phyloP scores from a whole-genome alignment of 2,797 vertebrate species.

The Anas flavirostris region DNA sequence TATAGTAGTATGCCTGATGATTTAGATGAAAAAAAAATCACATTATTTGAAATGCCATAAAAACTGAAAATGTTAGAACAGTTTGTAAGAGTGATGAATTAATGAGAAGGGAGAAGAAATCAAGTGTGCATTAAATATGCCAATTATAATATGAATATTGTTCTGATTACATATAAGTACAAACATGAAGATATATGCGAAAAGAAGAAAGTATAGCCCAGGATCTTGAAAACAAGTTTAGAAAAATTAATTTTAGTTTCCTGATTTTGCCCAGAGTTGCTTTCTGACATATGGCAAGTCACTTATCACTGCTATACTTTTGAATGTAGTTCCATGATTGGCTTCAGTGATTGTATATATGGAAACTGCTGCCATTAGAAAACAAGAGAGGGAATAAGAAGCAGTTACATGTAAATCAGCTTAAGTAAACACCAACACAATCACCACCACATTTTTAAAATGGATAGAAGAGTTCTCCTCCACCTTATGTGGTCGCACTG shows the following conservation, averaged over 20 bases:
- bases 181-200: not conserved
- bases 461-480: not conserved
- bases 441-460: not conserved
- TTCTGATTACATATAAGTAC: not conserved
- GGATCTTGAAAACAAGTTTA: slow-evolving; percentile 4
- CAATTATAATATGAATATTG: not conserved
- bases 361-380: not conserved
- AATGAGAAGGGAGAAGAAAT: not conserved
- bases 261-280: not conserved
- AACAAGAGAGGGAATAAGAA: not conserved
- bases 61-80: not conserved
- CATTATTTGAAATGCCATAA: not conserved
- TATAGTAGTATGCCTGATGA: not conserved
- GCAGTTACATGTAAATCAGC: not conserved
- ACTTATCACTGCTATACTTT: not conserved
- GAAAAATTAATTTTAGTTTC: not conserved
- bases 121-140: not conserved
- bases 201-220: not conserved
- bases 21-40: not conserved
- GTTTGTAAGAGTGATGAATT: not conserved
- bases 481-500: not conserved
- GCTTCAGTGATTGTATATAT: not conserved
- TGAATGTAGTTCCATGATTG: not conserved
- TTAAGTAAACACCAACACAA: not conserved
- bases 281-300: not conserved